These are phyloP conservation scores for Tachina fera DNA, from an alignment of 2,888 invertebrate genomes.

Conservation along the genomic window DNA sequence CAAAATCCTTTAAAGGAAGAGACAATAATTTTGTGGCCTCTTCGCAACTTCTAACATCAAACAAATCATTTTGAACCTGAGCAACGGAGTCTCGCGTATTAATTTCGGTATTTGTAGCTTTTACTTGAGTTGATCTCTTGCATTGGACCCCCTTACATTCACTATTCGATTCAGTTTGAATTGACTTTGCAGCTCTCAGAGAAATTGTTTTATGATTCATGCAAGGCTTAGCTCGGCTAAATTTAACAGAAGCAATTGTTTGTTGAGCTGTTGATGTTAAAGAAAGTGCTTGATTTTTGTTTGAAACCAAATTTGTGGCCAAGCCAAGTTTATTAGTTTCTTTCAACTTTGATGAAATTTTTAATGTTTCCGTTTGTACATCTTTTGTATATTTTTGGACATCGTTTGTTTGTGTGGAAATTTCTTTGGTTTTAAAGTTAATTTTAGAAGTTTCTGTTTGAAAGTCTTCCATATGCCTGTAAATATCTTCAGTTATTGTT, in stretches of 20 bases:
- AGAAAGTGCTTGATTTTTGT: background rate
- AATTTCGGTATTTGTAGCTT: slow-evolving; percentile 42
- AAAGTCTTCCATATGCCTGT: background rate
- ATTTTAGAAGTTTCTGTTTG: slow-evolving; percentile 18
- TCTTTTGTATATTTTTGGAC: slow-evolving; percentile 1
- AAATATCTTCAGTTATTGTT: background rate
- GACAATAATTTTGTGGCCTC: background rate
- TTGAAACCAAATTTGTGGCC: background rate
- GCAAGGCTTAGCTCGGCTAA: background rate
- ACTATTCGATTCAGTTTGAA: slow-evolving; percentile 36
- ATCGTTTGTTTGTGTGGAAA: slow-evolving; percentile 1
- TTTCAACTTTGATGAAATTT: background rate
- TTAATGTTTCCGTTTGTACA: slow-evolving; percentile 22
- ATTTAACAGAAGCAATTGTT: slow-evolving; percentile 47
- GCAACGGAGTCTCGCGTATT: slow-evolving; percentile 11
- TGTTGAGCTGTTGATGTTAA: slow-evolving; percentile 50
- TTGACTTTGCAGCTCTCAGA: slow-evolving; percentile 15
- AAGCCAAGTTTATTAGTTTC: background rate
- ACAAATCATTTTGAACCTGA: slow-evolving; percentile 34
- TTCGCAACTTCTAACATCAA: background rate
- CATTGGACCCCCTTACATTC: slow-evolving; percentile 47
- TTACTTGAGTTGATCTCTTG: slow-evolving; percentile 6
- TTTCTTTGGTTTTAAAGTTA: background rate
- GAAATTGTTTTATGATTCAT: background rate
- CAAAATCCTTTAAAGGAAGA: slow-evolving; percentile 61